Evolutionary conservation across 2,113 vertebrate genomes (phyloP).

Genomic region (Saccopteryx bilineata): DNA sequence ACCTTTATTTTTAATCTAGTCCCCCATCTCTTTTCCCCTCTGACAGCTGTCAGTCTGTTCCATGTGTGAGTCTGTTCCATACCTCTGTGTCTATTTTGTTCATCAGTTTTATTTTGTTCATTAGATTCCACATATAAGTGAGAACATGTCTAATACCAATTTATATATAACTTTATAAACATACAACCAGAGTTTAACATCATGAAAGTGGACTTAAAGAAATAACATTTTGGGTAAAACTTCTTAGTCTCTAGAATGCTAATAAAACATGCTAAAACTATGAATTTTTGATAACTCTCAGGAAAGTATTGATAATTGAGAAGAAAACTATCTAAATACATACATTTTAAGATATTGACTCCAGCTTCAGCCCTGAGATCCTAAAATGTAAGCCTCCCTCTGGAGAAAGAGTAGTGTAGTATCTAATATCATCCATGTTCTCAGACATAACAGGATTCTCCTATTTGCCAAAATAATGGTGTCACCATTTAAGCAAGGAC

Average conservation of each 20-base stretch:
- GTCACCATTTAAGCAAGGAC: neutral
- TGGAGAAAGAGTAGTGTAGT: neutral
- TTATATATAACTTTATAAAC: neutral
- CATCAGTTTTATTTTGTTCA: too few relatives aligned
- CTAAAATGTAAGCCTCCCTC: neutral
- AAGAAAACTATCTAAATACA: neutral
- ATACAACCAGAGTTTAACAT: neutral
- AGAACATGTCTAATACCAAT: neutral
- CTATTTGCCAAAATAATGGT: neutral
- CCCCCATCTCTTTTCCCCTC: too few relatives aligned
- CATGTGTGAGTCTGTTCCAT: too few relatives aligned
- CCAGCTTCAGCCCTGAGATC: neutral
- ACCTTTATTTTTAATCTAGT: too few relatives aligned
- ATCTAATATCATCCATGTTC: neutral
- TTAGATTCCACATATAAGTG: too few relatives aligned
- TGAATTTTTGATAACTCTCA: neutral
- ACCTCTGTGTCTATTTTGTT: too few relatives aligned
- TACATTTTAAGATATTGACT: neutral
- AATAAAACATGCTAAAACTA: neutral
- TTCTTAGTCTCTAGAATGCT: neutral
- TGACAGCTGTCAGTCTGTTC: too few relatives aligned
- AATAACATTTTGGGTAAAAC: neutral
- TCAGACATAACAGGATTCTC: neutral
- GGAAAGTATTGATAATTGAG: neutral
- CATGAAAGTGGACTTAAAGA: neutral